A percentile compares a stretch with the other conserved stretches of the same genome.
These are phyloP conservation scores for Bradypus variegatus DNA, from an alignment of 2,797 vertebrate genomes.

Conservation along the genomic window DNA sequence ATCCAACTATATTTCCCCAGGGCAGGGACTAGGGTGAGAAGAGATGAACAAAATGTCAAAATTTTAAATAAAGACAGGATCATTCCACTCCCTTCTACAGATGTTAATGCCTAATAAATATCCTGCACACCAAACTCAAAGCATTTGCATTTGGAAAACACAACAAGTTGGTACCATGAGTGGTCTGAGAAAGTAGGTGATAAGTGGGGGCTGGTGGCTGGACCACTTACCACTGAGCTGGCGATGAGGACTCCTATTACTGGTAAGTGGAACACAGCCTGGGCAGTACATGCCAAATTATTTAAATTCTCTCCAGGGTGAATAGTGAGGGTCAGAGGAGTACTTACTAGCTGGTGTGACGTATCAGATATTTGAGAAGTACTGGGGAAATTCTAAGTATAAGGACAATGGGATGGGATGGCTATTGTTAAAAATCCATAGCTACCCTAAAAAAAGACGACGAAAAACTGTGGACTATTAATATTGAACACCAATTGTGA, in stretches of 20 bases:
- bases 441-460: not conserved
- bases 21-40: not conserved
- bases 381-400: not conserved
- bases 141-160: not conserved
- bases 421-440: not conserved
- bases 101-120: not conserved
- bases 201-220: not conserved
- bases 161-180: not conserved
- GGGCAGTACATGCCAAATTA: no score
- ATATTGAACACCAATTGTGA: not conserved
- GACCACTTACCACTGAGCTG: not conserved
- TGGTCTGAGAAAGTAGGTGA: not conserved
- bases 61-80: not conserved
- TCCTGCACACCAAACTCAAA: not conserved
- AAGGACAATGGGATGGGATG: not conserved
- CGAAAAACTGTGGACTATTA: not conserved
- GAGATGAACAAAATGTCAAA: not conserved
- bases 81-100: not conserved
- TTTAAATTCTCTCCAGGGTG: not conserved
- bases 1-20: not conserved
- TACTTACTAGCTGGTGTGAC: not conserved
- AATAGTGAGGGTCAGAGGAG: not conserved
- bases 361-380: not conserved
- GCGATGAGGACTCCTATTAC: not conserved
- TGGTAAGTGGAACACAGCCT: not conserved